Evolutionary conservation across 2,888 invertebrate genomes (phyloP), one percentile per base, ranked within the genome.

Genomic region (Agriotes lineatus): DNA sequence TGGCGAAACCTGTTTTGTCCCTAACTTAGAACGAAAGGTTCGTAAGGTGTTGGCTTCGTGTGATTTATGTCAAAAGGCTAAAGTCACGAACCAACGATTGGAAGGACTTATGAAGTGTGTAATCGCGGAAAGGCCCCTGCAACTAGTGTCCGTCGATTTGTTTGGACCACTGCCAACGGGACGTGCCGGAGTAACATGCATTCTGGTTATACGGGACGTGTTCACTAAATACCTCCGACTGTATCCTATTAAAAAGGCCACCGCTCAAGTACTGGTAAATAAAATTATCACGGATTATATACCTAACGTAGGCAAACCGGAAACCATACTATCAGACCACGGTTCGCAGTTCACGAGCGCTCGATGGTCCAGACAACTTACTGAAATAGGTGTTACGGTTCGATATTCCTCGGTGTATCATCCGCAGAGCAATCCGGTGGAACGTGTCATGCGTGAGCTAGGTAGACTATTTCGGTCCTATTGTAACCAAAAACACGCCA

Each of bases 211-310:
- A 2, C 9, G 57, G 0, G 68, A 71, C 42, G 12, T 58, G 0
- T 68, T 71, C 45, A 50, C 70, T 1, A 71, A 71, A 65, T 68
- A 30, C 30, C 25, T 64, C 0, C 25, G 58, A 19, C 14, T 71
- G 48, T 68, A 60, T 30, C 16, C 61, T 1, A 2, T 68, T 5
- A 50, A 45, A n/a, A 68, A 35, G 50, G 64, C 71, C 0, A 60
- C 52, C 0, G 57, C 67, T 0, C 5, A 0, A 14, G 22, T 39
- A 4, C 22, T 45, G 19, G 7, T 35, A 6, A 44, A 16, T 2
- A 25, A 35, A 19, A 20, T 64, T 7, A 3, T 48, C 0, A 20
- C 6, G 3, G 6, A 37, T 37, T 37, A 7, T 12, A n/a, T 37
- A 37, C n/a, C 37, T 7, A 9, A 3, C n/a, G 37, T 37, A 37